phyloP scores from a whole-genome alignment of 2,797 vertebrate species.

The Natrix natrix region DNA sequence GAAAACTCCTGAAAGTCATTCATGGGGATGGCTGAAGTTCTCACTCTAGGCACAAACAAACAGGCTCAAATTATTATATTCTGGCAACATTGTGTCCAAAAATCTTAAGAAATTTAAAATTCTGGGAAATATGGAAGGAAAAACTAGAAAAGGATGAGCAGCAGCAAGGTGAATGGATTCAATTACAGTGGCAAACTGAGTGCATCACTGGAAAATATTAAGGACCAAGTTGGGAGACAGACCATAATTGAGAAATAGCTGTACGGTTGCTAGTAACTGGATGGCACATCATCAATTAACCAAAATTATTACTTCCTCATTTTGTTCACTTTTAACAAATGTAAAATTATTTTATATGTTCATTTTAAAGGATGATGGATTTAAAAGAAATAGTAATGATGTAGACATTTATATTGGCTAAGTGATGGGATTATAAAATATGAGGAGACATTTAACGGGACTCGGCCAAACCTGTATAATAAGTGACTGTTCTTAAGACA shows the following conservation, averaged over 20 bases:
- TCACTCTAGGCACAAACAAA: background rate
- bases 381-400: background rate
- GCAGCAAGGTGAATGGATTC: background rate
- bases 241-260: background rate
- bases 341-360: background rate
- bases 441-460: background rate
- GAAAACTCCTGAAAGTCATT: background rate
- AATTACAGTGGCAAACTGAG: background rate
- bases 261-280: background rate
- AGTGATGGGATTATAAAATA: background rate
- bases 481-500: background rate
- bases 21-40: background rate
- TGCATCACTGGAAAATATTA: background rate
- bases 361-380: background rate
- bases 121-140: background rate
- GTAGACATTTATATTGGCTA: background rate
- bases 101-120: background rate
- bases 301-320: background rate
- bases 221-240: background rate
- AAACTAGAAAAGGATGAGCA: background rate
- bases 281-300: background rate
- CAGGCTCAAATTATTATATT: background rate
- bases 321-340: background rate
- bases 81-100: background rate
- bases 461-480: background rate